Base-by-base conservation (phyloP, 2,888 invertebrate genomes). In the Eupithecia tripunctaria region DNA sequence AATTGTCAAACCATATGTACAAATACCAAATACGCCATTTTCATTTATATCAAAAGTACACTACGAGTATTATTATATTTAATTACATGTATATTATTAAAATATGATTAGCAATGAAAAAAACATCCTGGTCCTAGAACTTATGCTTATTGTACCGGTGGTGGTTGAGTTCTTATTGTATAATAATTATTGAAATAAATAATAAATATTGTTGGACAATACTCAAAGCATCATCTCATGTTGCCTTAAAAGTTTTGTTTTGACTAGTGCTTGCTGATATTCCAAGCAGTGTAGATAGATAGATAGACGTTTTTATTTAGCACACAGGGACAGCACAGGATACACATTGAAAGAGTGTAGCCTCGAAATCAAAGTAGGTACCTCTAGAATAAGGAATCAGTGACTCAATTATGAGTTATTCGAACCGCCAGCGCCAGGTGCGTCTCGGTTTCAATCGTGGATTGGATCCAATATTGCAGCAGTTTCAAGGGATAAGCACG, bases 401-500 rank as follows among this genome's bases (percentile, higher is more conserved):
- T 36, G 29, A 36, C 32, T 64, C 12, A 10, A 64, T 64, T 64
- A 63, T 79, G 73, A 80, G 77, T 79, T 68, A 79, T 77, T 78
- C 25, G 63, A 62, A 72, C 62, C 76, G 73, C 70, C 77, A 81
- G 77, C 76, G 73, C 70, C 77, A 81, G 77, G 78, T 79, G 76
- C 84, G 84, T 89, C 64, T 86, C 88, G 88, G 38, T 88, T 88
- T 88, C 87, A 88, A 88, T 88, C 85, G 83, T 79, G 84, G 86
- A 89, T 89, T 87, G 89, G 88, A 88, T 88, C 85, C 82, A 85
- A 88, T 89, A 91, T 89, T 87, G 87, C 87, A 86, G 88, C 86
- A 91, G 87, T 91, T 91, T 86, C 81, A 82, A 89, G 88, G 90
- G 91, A 90, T 91, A 91, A 91, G 90, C 82, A 85, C 86, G 85